A percentile compares a stretch with the other conserved stretches of the same genome.
phyloP scores from a whole-genome alignment of 2,797 vertebrate genomes.

The Pogoniulus pusillus region DNA sequence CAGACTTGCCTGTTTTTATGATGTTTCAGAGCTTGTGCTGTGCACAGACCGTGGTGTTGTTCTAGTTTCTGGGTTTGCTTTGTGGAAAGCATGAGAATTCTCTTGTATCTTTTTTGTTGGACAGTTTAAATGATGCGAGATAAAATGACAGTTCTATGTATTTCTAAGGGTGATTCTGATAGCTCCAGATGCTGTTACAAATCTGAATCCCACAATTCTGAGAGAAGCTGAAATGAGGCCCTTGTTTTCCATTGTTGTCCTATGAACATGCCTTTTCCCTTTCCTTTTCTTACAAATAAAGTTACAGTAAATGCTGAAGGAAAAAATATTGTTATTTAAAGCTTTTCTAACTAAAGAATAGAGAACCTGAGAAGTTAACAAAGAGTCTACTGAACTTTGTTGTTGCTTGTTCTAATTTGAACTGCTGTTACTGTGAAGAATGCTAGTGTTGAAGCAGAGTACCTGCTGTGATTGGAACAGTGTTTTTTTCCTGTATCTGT shows the following conservation, averaged over 20 bases:
- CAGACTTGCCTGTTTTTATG: not conserved
- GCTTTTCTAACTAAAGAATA: not conserved
- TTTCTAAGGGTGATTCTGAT: not conserved
- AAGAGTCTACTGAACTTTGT: not conserved
- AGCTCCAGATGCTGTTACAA: not conserved
- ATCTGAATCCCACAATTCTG: not conserved
- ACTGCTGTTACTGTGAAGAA: not conserved
- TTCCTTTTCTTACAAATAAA: not conserved
- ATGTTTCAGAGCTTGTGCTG: not conserved
- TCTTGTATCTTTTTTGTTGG: not conserved
- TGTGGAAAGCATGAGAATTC: not conserved
- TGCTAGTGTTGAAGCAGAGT: not conserved
- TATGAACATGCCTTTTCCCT: not conserved
- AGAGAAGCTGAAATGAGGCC: not conserved
- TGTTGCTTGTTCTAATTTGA: not conserved
- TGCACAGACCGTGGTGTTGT: not conserved
- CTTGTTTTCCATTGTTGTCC: not conserved
- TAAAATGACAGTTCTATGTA: not conserved
- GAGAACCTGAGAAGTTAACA: not conserved
- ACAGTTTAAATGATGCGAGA: not conserved
- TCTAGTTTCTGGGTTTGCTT: not conserved
- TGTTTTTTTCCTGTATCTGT: not conserved
- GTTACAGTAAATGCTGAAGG: not conserved
- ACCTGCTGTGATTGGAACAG: not conserved
- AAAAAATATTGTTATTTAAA: not conserved